A percentile compares a stretch with the other conserved stretches of the same genome.
These are phyloP conservation scores for Branchinecta lynchi DNA, from an alignment of 1,140 invertebrate species.

Conservation along the genomic window DNA sequence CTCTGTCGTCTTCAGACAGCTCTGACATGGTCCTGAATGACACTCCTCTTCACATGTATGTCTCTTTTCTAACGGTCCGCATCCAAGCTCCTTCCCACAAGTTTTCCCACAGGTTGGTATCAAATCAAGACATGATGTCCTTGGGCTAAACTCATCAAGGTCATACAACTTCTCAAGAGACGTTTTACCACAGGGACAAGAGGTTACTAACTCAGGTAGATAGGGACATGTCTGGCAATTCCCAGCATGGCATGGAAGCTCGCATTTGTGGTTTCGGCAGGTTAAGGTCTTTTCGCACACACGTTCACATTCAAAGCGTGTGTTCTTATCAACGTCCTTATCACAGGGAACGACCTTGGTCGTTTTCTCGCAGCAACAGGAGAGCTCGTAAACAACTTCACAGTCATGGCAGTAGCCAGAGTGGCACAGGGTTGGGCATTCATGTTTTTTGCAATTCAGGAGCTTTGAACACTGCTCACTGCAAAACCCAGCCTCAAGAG, in stretches of 20 bases:
- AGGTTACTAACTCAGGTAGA: conserved; percentile 44
- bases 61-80: conserved; percentile 52
- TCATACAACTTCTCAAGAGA: conserved; percentile 29
- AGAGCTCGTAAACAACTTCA: conserved; percentile 22
- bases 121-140: conserved; percentile 59
- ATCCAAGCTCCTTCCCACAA: conserved; percentile 60
- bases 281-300: conserved; percentile 51
- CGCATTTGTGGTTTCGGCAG: conserved; percentile 59
- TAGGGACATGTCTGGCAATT: conserved; percentile 44
- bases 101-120: conserved; percentile 65
- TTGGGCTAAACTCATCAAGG: conserved; percentile 20
- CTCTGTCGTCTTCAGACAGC: conserved; percentile 56
- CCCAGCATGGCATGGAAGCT: conserved; percentile 50
- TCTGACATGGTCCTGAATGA: conserved; percentile 64
- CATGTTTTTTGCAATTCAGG: conserved; percentile 34
- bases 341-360: conserved; percentile 48
- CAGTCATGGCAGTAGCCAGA: conserved; percentile 29
- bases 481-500: conserved; percentile 17
- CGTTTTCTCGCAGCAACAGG: conserved; percentile 51
- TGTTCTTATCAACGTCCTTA: conserved; percentile 27
- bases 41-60: conserved; percentile 59
- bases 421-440: conserved; percentile 33
- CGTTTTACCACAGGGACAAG: conserved; percentile 74
- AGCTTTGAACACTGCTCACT: conserved; percentile 27
- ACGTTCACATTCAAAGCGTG: conserved; percentile 50